Evolutionary conservation across 1,140 invertebrate genomes (phyloP).

Genomic region (Pomacea maculata): DNA sequence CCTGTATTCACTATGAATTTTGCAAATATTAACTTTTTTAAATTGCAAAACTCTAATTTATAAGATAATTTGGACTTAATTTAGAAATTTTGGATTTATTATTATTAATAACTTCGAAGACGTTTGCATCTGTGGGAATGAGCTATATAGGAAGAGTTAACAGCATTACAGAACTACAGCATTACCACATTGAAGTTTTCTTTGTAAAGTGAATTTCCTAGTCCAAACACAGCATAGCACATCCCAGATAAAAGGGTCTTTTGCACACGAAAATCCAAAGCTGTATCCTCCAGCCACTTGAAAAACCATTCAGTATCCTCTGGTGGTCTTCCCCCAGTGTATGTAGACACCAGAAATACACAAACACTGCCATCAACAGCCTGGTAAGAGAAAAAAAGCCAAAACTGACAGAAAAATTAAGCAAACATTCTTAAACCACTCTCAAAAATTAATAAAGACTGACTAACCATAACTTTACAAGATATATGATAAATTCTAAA

Average conservation of each 20-base stretch:
- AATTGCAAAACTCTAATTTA: too few species aligned
- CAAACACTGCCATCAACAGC: constrained; percentile 41
- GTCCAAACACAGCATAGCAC: constrained; percentile 70
- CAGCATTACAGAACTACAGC: background rate
- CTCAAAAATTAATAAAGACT: too few species aligned
- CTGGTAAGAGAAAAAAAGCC: constrained; percentile 23
- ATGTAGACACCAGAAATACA: constrained; percentile 72
- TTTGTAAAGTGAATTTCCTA: constrained; percentile 72
- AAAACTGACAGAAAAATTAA: too few species aligned
- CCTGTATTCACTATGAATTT: too few species aligned
- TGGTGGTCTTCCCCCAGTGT: constrained; percentile 70
- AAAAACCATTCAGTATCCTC: constrained; percentile 69
- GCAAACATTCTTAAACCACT: too few species aligned
- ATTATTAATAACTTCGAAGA: too few species aligned
- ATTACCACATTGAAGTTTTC: constrained; percentile 69
- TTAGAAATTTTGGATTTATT: too few species aligned
- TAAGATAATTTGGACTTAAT: too few species aligned
- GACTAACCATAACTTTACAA: too few species aligned
- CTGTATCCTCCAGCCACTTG: constrained; percentile 70
- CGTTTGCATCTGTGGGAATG: too few species aligned
- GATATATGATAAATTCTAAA: background rate
- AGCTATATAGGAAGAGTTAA: too few species aligned
- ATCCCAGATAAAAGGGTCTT: constrained; percentile 67
- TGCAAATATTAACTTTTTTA: too few species aligned
- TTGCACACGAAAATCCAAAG: constrained; percentile 71